phyloP scores from a whole-genome alignment of 2,797 vertebrate species.

The Platyrinchus mystaceus region DNA sequence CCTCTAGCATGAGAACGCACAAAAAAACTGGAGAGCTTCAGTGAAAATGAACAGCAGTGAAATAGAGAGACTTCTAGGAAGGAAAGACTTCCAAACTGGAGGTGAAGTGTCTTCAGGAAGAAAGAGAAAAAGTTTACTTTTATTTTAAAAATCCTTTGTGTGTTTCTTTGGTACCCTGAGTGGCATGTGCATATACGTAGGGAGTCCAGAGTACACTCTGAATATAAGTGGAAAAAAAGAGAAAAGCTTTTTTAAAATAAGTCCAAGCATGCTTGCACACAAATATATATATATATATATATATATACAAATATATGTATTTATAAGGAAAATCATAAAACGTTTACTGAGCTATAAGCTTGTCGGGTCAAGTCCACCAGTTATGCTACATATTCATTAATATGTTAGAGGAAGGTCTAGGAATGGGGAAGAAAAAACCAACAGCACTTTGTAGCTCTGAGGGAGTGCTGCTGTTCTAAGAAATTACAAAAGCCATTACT shows the following conservation, averaged over 20 bases:
- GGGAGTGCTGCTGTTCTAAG: background rate
- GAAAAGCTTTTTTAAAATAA: background rate
- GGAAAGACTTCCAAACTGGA: background rate
- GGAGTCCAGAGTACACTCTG: background rate
- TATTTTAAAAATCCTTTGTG: background rate
- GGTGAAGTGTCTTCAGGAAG: background rate
- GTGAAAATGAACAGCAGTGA: background rate
- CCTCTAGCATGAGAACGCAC: background rate
- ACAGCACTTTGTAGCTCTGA: background rate
- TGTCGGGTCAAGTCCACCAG: background rate
- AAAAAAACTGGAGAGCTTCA: background rate
- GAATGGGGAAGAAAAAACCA: background rate
- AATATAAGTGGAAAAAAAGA: background rate
- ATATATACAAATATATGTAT: too few species aligned
- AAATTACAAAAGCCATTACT: background rate
- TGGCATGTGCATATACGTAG: background rate
- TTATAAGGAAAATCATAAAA: background rate
- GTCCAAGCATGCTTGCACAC: background rate
- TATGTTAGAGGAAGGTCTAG: background rate
- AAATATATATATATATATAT: fast-evolving
- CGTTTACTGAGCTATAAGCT: background rate
- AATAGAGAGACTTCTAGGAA: background rate
- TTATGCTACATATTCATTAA: background rate
- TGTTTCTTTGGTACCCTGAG: background rate
- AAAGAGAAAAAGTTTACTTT: background rate